phyloP scores from a whole-genome alignment of 2,888 invertebrate genomes.

The Rosalia funebris region DNA sequence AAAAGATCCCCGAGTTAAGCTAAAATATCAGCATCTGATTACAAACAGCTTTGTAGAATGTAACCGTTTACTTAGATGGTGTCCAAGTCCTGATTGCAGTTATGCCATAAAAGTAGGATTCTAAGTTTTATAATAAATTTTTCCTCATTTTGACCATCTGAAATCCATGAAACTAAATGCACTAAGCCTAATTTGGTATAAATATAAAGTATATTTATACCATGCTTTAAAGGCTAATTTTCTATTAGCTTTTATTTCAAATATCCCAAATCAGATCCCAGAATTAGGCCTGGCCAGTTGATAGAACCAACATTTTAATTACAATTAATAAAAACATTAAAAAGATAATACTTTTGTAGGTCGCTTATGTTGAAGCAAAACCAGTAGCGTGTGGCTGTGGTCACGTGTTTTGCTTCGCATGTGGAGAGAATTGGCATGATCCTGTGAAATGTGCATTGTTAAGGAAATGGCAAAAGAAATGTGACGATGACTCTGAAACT shows the following conservation, averaged over 20 bases:
- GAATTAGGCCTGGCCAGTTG: too few relatives aligned
- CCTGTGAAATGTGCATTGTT: conserved; percentile 95
- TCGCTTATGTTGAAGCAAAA: conserved; percentile 81
- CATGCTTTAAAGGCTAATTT: too few relatives aligned
- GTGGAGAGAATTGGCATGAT: conserved; percentile 98
- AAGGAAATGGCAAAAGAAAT: conserved; percentile 98
- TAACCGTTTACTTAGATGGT: conserved; percentile 96
- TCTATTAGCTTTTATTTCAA: too few relatives aligned
- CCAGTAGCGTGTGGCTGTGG: conserved; percentile 93
- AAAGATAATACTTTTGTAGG: conserved; percentile 47
- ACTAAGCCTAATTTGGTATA: too few relatives aligned
- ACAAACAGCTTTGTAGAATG: conserved; percentile 99
- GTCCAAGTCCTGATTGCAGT: conserved; percentile 97
- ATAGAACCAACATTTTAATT: too few relatives aligned
- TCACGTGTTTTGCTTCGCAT: conserved; percentile 96
- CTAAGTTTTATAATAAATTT: neutral
- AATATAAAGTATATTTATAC: too few relatives aligned
- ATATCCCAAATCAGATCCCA: too few relatives aligned
- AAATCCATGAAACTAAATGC: too few relatives aligned
- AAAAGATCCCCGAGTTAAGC: conserved; percentile 85
- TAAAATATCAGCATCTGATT: conserved; percentile 96
- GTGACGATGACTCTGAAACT: conserved; percentile 99
- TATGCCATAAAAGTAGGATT: conserved; percentile 83
- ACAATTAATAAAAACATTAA: neutral
- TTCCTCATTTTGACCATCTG: too few relatives aligned